Evolutionary conservation across 1,140 invertebrate species (phyloP).

Genomic region (Drosophila truncata): DNA sequence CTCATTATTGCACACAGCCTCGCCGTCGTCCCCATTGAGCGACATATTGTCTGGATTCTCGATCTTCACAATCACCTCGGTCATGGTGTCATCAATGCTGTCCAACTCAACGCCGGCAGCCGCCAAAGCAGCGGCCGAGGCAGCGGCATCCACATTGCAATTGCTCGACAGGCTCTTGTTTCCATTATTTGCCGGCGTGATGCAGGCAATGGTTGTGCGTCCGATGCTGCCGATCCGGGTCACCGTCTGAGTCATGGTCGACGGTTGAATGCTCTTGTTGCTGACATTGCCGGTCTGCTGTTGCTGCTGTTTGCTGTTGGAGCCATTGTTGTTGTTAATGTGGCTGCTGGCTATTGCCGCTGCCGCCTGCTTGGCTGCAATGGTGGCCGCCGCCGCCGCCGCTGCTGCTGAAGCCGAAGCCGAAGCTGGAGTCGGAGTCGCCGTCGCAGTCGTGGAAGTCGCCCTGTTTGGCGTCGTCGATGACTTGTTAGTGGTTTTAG

Average conservation of each 20-base stretch:
- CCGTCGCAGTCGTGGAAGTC: conserved; percentile 22
- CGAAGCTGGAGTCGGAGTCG: background rate
- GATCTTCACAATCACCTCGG: conserved; percentile 83
- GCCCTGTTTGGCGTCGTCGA: conserved; percentile 33
- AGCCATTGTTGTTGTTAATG: conserved; percentile 46
- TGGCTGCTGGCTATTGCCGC: conserved; percentile 35
- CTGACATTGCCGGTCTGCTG: background rate
- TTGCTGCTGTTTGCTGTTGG: conserved; percentile 3
- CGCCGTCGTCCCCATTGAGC: conserved; percentile 63
- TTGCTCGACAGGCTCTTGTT: conserved; percentile 62
- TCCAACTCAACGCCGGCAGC: conserved; percentile 80
- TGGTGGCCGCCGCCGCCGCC: conserved; percentile 18
- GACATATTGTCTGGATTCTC: conserved; percentile 75
- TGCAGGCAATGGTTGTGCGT: conserved; percentile 80
- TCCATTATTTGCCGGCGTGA: conserved; percentile 61
- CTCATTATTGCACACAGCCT: conserved; percentile 77
- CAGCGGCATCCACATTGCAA: conserved; percentile 77
- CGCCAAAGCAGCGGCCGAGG: conserved; percentile 73
- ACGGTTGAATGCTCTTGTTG: conserved; percentile 20
- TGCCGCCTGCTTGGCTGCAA: conserved; percentile 21
- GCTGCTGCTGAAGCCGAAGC: conserved; percentile 14
- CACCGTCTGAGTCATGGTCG: conserved; percentile 69
- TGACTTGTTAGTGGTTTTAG: conserved; percentile 72
- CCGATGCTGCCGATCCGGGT: conserved; percentile 80
- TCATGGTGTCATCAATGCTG: conserved; percentile 78